Conservation (phyloP, 2,113 vertebrate genomes). For the Corythoichthys intestinalis region DNA sequence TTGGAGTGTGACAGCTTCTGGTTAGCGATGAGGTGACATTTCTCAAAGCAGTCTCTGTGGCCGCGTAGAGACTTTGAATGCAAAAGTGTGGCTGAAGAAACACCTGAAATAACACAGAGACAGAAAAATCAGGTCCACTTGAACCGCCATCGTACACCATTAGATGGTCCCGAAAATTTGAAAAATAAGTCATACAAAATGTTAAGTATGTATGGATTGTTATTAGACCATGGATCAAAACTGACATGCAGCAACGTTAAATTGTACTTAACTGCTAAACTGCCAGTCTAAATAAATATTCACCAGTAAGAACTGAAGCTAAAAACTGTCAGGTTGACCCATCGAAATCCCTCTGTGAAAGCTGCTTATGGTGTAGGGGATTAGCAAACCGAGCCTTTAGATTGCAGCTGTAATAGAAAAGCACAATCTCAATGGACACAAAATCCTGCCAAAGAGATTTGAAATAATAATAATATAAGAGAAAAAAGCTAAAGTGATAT, state of each 20-base stretch:
- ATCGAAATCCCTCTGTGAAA: slow-evolving; percentile 37
- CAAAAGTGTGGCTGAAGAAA: slow-evolving; percentile 63
- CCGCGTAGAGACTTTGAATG: slow-evolving; percentile 90
- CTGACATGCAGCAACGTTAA: not conserved
- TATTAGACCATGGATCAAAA: not conserved
- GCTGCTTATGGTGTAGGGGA: slow-evolving; percentile 52
- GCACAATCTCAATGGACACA: slow-evolving; percentile 21
- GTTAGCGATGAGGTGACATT: slow-evolving; percentile 95
- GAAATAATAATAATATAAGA: not conserved
- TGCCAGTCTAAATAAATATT: slow-evolving; percentile 18
- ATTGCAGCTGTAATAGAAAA: slow-evolving; percentile 29
- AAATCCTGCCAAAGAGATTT: not conserved
- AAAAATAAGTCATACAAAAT: no score
- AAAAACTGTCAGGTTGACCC: slow-evolving; percentile 38
- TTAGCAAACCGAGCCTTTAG: slow-evolving; percentile 40
- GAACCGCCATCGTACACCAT: no score
- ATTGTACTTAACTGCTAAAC: not conserved
- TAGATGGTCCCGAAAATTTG: no score
- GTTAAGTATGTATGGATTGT: no score
- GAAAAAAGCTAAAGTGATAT: not conserved
- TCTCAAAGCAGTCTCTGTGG: slow-evolving; percentile 97
- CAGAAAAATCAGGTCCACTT: not conserved
- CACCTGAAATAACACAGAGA: slow-evolving; percentile 49
- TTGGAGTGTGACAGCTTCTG: slow-evolving; percentile 88
- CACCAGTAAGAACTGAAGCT: slow-evolving; percentile 20